Percentiles rank a stretch among this genome's conserved stretches.
Evolutionary conservation across 1,140 invertebrate species (phyloP).

Genomic region (Drosophila micromelanica): DNA sequence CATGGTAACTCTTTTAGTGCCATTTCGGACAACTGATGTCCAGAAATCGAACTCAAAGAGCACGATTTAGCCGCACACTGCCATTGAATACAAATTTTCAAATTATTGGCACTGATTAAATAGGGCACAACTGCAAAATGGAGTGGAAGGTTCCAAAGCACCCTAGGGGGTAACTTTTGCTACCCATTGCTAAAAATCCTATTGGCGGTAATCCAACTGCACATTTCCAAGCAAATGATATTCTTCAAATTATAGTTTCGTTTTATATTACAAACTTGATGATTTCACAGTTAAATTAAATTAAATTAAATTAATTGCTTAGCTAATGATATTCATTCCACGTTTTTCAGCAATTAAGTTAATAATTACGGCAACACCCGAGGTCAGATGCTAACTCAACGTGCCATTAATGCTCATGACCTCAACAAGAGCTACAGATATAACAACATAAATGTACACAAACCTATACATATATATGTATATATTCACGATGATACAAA

Average conservation of each 20-base stretch:
- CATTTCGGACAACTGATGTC: slow-evolving; percentile 13
- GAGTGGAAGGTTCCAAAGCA: slow-evolving; percentile 6
- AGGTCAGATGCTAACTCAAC: slow-evolving; percentile 33
- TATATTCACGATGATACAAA: slow-evolving; percentile 11
- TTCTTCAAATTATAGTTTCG: too few relatives aligned
- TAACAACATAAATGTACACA: background rate
- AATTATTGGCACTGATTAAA: slow-evolving; percentile 80
- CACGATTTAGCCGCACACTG: slow-evolving; percentile 18
- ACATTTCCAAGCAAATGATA: too few relatives aligned
- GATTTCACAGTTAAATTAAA: too few relatives aligned
- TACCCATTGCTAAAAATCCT: too few relatives aligned
- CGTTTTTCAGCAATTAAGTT: slow-evolving; percentile 75
- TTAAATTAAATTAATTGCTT: background rate
- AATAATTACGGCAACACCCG: slow-evolving; percentile 23
- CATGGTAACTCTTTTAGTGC: slow-evolving; percentile 56
- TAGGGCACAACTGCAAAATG: slow-evolving; percentile 53
- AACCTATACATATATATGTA: background rate
- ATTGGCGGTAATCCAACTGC: too few relatives aligned
- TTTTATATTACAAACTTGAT: too few relatives aligned
- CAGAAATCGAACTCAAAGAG: background rate
- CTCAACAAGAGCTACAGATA: slow-evolving; percentile 15
- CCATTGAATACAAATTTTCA: slow-evolving; percentile 75
- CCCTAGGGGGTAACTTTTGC: slow-evolving; percentile 2
- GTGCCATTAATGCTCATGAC: slow-evolving; percentile 59
- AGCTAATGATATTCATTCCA: slow-evolving; percentile 53